Conservation (phyloP, 37 sponge, comb jelly and placozoan genomes). For the Oopsacas minuta region DNA sequence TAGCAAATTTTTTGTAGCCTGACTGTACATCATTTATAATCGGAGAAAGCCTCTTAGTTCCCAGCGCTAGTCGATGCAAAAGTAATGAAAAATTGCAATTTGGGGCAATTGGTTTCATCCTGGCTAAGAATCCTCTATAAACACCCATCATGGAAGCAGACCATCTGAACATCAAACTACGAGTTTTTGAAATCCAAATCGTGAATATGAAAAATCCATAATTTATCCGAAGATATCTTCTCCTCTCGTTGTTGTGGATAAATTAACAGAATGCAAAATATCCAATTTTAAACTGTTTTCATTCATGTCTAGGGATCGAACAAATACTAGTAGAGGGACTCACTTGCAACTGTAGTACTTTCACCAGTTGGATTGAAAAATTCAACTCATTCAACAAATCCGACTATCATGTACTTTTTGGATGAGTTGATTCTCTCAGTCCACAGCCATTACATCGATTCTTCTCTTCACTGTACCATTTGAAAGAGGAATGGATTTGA, state of each 20-base stretch:
- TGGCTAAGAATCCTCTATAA: neutral
- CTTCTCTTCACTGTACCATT: neutral
- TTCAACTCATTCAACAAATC: too few species aligned
- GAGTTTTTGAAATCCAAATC: neutral
- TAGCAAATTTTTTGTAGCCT: neutral
- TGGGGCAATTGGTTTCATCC: neutral
- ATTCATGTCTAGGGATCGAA: neutral
- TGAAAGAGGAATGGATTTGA: neutral
- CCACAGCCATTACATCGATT: neutral
- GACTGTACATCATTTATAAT: neutral
- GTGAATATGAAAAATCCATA: neutral
- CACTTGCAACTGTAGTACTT: neutral
- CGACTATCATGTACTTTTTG: neutral
- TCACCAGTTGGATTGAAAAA: neutral
- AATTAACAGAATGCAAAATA: neutral
- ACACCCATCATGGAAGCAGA: neutral
- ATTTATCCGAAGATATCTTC: neutral
- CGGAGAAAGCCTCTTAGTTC: neutral
- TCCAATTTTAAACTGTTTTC: neutral
- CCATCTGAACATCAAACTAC: neutral
- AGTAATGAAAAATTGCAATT: neutral
- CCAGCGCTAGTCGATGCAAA: neutral
- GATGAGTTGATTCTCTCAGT: neutral
- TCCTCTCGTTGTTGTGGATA: neutral
- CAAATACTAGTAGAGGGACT: neutral